Percentiles rank a stretch among this genome's conserved stretches.
Evolutionary conservation across 2,113 vertebrate genomes (phyloP).

Genomic region (Paradisaea rubra): DNA sequence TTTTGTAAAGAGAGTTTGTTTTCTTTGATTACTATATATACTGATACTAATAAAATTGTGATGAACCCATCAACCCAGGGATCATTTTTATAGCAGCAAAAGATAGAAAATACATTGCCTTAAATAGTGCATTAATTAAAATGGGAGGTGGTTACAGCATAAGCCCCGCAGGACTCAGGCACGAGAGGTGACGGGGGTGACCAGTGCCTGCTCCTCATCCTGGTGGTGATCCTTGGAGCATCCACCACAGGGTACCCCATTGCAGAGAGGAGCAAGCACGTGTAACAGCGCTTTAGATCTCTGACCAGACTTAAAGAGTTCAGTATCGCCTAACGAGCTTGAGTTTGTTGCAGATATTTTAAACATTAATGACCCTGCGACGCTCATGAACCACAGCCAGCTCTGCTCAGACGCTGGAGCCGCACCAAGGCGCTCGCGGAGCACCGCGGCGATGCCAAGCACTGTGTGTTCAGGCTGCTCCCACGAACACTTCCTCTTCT

Average conservation of each 20-base stretch:
- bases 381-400: rapidly evolving
- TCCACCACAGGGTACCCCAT: rapidly evolving
- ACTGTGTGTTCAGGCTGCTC: neutral
- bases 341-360: neutral
- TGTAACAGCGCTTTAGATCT: neutral
- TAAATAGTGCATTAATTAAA: neutral
- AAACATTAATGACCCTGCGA: rapidly evolving
- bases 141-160: neutral
- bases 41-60: neutral
- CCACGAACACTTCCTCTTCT: neutral
- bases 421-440: rapidly evolving
- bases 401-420: rapidly evolving
- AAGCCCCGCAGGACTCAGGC: rapidly evolving
- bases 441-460: rapidly evolving
- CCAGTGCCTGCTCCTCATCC: neutral
- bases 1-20: neutral
- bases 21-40: neutral
- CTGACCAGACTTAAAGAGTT: neutral
- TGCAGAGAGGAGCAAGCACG: rapidly evolving
- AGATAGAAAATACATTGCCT: neutral
- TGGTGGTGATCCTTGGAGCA: rapidly evolving
- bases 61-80: neutral
- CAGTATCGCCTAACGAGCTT: neutral
- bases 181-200: rapidly evolving
- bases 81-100: neutral